These are phyloP conservation scores for Ashinkailepas kermadecensis DNA, from an alignment of 2,888 invertebrate genomes.

Conservation along the genomic window DNA sequence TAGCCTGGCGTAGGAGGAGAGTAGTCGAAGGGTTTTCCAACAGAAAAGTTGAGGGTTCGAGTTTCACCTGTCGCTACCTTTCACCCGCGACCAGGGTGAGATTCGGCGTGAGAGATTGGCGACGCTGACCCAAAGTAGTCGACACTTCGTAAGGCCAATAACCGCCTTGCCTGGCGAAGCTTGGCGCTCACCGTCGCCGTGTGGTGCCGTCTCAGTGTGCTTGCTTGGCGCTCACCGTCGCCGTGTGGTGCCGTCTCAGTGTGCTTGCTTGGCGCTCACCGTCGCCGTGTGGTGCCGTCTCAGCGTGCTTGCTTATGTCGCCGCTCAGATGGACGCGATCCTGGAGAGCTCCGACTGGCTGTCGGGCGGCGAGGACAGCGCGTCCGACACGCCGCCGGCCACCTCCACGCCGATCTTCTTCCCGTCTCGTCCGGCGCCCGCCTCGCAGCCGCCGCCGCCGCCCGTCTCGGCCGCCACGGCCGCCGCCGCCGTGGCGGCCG, in stretches of 20 bases:
- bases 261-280: neutral
- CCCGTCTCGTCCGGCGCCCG: neutral
- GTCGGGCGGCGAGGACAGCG: slow-evolving; percentile 30
- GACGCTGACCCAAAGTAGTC: too few relatives aligned
- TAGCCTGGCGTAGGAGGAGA: too few relatives aligned
- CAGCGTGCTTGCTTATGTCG: neutral
- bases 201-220: too few relatives aligned
- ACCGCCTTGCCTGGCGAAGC: too few relatives aligned
- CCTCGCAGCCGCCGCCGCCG: slow-evolving; percentile 24
- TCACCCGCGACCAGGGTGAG: too few relatives aligned
- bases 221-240: neutral
- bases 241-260: too few relatives aligned
- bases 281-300: neutral
- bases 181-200: too few relatives aligned
- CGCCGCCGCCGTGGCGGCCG: slow-evolving; percentile 29
- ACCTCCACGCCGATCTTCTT: slow-evolving; percentile 27
- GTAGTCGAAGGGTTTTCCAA: too few relatives aligned
- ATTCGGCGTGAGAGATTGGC: too few relatives aligned
- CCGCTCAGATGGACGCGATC: slow-evolving; percentile 22
- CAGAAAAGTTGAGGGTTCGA: too few relatives aligned
- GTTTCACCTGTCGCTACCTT: too few relatives aligned
- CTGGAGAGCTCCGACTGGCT: slow-evolving; percentile 24
- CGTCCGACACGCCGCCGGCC: slow-evolving; percentile 33
- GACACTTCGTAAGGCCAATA: too few relatives aligned
- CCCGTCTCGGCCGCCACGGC: slow-evolving; percentile 28